phyloP scores from a whole-genome alignment of 2,888 invertebrate species.

The Amblyteles armatorius region DNA sequence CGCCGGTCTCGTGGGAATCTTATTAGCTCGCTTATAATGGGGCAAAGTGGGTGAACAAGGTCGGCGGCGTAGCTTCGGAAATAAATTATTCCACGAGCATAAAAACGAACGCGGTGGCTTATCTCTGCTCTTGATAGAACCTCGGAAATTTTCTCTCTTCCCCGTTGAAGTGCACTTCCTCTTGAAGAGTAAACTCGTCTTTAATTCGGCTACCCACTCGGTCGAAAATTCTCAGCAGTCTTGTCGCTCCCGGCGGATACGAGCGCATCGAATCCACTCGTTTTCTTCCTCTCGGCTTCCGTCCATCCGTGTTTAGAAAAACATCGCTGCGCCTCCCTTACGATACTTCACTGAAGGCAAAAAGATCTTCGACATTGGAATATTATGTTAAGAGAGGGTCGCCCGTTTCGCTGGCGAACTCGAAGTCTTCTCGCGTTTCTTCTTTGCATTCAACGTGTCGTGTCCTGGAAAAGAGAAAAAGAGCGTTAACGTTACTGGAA shows the following conservation, averaged over 20 bases:
- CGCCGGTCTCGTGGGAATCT: constrained; percentile 24
- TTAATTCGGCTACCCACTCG: background rate
- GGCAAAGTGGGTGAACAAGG: constrained; percentile 24
- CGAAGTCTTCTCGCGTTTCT: background rate
- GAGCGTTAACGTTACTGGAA: background rate
- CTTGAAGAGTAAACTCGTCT: background rate
- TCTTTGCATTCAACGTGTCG: background rate
- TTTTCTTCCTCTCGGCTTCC: background rate
- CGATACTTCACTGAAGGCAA: background rate
- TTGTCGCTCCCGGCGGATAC: background rate
- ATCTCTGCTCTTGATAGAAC: background rate
- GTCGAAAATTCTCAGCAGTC: constrained; percentile 11
- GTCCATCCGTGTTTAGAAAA: constrained; percentile 6
- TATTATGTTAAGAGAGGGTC: background rate
- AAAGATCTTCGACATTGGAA: background rate
- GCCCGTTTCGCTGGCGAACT: background rate
- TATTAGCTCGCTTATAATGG: constrained; percentile 34
- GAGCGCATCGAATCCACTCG: constrained; percentile 6
- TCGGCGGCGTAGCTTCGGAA: background rate
- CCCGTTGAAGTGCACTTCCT: background rate
- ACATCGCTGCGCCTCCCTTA: background rate
- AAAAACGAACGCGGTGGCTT: background rate
- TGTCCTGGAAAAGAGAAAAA: background rate
- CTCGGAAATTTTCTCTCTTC: background rate
- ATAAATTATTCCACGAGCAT: background rate